Evolutionary conservation across 2,113 vertebrate genomes (phyloP).

Genomic region (Rhabdornis inornatus): DNA sequence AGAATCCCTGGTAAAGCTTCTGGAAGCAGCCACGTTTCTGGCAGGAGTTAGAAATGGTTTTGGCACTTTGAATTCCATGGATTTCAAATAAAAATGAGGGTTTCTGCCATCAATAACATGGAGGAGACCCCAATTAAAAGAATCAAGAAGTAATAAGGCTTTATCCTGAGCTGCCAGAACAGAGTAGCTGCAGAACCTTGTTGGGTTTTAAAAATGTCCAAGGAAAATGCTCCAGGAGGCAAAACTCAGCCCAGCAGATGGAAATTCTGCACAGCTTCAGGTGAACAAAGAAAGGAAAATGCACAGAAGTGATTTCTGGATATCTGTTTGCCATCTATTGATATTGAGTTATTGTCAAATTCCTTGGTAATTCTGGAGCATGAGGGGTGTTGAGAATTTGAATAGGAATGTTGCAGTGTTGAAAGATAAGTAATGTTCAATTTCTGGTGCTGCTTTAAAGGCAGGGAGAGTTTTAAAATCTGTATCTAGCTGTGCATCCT

Average conservation of each 20-base stretch:
- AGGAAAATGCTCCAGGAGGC: background rate
- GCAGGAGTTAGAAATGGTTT: background rate
- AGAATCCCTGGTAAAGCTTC: background rate
- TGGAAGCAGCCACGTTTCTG: background rate
- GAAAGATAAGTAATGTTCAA: background rate
- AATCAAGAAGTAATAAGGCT: background rate
- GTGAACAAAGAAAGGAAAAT: background rate
- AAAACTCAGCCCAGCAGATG: background rate
- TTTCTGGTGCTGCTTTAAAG: background rate
- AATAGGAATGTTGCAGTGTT: fast-evolving
- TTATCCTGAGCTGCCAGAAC: background rate
- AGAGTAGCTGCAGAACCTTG: too few relatives aligned
- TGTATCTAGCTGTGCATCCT: background rate
- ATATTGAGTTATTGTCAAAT: background rate
- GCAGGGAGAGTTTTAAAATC: background rate
- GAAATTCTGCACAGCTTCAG: background rate
- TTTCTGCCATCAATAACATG: background rate
- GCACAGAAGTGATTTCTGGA: background rate
- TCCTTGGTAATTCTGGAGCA: background rate
- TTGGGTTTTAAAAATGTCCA: background rate
- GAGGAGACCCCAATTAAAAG: background rate
- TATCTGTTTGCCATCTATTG: background rate
- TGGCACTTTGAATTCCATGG: background rate
- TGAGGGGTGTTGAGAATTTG: background rate
- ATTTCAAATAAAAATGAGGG: background rate